Percentiles rank a stretch among this genome's conserved stretches.
Conservation (phyloP, 2,797 vertebrate genomes). For the Graptemys geographica region DNA sequence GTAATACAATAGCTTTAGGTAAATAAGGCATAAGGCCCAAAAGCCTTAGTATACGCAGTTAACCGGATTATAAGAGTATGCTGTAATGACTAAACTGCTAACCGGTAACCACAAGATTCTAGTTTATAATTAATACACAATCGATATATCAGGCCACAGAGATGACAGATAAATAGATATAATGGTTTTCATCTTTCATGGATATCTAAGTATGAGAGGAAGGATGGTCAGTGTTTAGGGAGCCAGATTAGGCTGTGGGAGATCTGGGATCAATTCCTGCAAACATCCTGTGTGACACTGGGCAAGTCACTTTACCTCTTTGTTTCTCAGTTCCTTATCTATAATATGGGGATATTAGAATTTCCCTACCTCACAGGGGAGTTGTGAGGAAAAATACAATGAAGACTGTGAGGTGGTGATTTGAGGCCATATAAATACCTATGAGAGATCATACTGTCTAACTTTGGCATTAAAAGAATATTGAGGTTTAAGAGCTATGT, state of each 20-base stretch:
- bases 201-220: background rate
- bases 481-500: background rate
- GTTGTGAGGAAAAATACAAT: background rate
- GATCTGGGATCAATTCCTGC: background rate
- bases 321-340: background rate
- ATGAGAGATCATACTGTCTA: background rate
- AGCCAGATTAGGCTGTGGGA: background rate
- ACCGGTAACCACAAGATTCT: background rate
- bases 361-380: background rate
- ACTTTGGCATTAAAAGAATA: background rate
- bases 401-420: background rate
- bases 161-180: background rate
- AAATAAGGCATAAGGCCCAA: background rate
- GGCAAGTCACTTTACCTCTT: background rate
- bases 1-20: background rate
- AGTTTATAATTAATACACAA: background rate
- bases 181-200: background rate
- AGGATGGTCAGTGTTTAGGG: background rate
- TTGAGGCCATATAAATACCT: background rate
- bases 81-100: background rate
- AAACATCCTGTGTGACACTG: background rate
- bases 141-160: background rate
- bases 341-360: background rate
- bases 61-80: background rate
- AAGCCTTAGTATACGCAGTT: background rate